Conservation (phyloP, 2,888 invertebrate genomes). For the Exephanes ischioxanthus region DNA sequence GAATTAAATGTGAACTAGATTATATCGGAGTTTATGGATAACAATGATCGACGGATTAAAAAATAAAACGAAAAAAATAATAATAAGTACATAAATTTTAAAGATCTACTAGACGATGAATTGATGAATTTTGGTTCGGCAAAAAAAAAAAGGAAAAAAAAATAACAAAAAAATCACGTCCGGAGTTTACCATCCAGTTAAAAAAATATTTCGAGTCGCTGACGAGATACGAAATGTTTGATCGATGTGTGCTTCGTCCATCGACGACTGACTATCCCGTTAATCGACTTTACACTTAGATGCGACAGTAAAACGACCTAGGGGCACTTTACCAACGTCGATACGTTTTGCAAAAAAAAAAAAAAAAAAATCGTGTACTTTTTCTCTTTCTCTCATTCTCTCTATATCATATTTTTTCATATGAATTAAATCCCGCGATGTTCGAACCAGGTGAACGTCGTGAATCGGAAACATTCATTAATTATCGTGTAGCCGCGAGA, state of each 20-base stretch:
- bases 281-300: slow-evolving; percentile 19
- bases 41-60: slow-evolving; percentile 38
- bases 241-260: neutral
- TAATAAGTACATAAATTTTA: neutral
- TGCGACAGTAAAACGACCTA: slow-evolving; percentile 35
- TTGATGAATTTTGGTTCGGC: slow-evolving; percentile 15
- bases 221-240: slow-evolving; percentile 3
- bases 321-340: slow-evolving; percentile 57
- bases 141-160: slow-evolving; percentile 35
- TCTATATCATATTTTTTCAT: neutral
- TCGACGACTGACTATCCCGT: slow-evolving; percentile 21
- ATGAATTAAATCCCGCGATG: slow-evolving; percentile 31
- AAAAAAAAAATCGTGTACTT: slow-evolving; percentile 4
- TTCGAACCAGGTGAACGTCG: slow-evolving; percentile 18
- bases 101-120: slow-evolving; percentile 23
- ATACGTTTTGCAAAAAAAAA: slow-evolving; percentile 25
- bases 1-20: slow-evolving; percentile 43
- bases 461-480: neutral
- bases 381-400: slow-evolving; percentile 1
- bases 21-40: slow-evolving; percentile 46
- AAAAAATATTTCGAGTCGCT: slow-evolving; percentile 27
- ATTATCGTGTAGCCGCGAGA: slow-evolving; percentile 13
- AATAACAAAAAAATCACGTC: slow-evolving; percentile 40
- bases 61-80: slow-evolving; percentile 2
- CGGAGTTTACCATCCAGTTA: slow-evolving; percentile 54